Conservation (phyloP, 2,797 vertebrate genomes). For the Glossophaga mutica region DNA sequence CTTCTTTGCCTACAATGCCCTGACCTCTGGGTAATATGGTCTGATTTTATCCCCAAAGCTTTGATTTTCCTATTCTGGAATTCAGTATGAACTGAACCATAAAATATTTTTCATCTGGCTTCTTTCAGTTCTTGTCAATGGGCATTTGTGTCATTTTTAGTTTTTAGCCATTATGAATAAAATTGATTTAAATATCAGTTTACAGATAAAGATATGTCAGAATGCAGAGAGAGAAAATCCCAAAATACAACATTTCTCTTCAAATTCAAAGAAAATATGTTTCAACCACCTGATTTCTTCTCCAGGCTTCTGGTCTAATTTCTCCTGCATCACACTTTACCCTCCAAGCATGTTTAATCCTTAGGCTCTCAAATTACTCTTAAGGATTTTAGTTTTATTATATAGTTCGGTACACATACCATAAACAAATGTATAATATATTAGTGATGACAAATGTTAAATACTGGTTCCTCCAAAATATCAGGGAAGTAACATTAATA, state of each 20-base stretch:
- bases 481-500: neutral
- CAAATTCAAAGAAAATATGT: neutral
- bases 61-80: neutral
- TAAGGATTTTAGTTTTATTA: neutral
- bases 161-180: neutral
- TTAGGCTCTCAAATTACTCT: neutral
- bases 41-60: neutral
- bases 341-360: neutral
- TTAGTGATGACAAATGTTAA: neutral
- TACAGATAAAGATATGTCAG: neutral
- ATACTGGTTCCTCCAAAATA: neutral
- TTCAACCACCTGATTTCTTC: neutral
- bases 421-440: neutral
- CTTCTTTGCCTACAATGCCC: neutral
- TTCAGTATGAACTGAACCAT: neutral
- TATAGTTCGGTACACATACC: neutral
- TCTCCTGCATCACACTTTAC: neutral
- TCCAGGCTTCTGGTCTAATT: neutral
- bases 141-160: neutral
- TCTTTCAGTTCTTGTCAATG: neutral
- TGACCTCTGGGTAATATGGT: neutral
- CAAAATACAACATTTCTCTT: neutral
- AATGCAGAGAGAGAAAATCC: neutral
- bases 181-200: neutral
- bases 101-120: neutral